A percentile compares a stretch with the other conserved stretches of the same genome.
Conservation (phyloP, 2,113 vertebrate species). For the Neodon shergylaensis region DNA sequence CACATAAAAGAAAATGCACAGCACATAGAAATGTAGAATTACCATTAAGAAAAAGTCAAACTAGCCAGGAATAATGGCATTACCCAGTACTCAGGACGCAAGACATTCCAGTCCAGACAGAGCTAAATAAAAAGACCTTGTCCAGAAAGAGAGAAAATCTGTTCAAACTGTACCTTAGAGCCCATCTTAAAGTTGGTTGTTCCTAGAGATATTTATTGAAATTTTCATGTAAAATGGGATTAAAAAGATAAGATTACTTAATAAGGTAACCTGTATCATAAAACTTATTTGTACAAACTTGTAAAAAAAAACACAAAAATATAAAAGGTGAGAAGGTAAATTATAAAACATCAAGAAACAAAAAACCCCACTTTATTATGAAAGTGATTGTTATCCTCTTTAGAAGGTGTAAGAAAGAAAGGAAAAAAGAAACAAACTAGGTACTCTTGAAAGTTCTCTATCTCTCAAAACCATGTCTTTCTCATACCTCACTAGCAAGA, state of each 20-base stretch:
- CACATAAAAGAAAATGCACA: constrained; percentile 5
- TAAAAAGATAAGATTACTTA: constrained; percentile 33
- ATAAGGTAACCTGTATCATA: constrained; percentile 11
- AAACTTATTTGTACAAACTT: neutral
- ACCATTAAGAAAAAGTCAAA: neutral
- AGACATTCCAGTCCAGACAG: neutral
- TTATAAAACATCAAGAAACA: neutral
- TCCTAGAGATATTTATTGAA: constrained; percentile 26
- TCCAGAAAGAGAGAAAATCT: neutral
- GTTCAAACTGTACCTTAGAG: constrained; percentile 4
- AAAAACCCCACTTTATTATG: neutral
- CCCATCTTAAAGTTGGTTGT: constrained; percentile 11
- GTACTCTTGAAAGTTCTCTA: neutral
- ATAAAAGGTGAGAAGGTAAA: neutral
- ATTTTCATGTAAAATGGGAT: neutral
- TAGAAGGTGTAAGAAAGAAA: neutral
- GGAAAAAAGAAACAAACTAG: neutral
- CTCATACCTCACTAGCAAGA: neutral
- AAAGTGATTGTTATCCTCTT: neutral
- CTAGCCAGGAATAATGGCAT: neutral
- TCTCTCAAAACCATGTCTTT: neutral
- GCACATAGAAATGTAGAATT: neutral
- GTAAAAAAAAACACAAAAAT: constrained; percentile 31
- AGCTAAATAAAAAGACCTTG: neutral
- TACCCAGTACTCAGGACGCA: neutral